Evolutionary conservation across 2,113 vertebrate species (phyloP).

Genomic region (Hippocampus guttulatus): DNA sequence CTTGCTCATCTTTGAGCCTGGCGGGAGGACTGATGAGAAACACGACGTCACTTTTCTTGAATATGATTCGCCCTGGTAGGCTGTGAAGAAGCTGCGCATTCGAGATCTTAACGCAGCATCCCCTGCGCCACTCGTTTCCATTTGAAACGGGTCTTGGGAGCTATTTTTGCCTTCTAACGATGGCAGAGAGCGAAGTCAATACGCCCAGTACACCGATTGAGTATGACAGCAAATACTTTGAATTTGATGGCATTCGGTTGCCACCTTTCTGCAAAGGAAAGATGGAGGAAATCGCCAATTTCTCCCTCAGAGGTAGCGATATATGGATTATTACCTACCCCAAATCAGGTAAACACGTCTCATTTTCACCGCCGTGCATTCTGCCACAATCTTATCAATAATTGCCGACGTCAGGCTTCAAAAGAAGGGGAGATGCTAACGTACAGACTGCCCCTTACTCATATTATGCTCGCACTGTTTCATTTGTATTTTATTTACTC

Average conservation of each 20-base stretch:
- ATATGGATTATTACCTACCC: constrained; percentile 98
- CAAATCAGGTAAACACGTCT: constrained; percentile 82
- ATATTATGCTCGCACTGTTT: no score
- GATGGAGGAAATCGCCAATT: constrained; percentile 94
- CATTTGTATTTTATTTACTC: no score
- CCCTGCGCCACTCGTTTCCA: neutral
- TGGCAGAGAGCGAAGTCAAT: constrained; percentile 95
- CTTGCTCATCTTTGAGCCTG: neutral
- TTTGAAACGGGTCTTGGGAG: constrained; percentile 8
- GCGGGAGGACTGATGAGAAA: neutral
- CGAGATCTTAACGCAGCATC: constrained; percentile 20
- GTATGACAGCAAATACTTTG: constrained; percentile 98
- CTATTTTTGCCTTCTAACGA: constrained; percentile 55
- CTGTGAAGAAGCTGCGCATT: constrained; percentile 14
- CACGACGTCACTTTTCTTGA: constrained; percentile 77
- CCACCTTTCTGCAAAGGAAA: constrained; percentile 97
- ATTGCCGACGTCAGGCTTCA: neutral
- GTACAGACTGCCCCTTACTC: no score
- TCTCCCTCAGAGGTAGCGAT: constrained; percentile 90
- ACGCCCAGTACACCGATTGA: constrained; percentile 94
- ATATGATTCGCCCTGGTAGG: constrained; percentile 64
- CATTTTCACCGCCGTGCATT: neutral
- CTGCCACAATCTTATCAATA: neutral
- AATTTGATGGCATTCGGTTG: constrained; percentile 91
- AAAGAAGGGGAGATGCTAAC: no score